These are phyloP conservation scores for Eulimnadia texana DNA, from an alignment of 1,140 invertebrate species.

Conservation along the genomic window DNA sequence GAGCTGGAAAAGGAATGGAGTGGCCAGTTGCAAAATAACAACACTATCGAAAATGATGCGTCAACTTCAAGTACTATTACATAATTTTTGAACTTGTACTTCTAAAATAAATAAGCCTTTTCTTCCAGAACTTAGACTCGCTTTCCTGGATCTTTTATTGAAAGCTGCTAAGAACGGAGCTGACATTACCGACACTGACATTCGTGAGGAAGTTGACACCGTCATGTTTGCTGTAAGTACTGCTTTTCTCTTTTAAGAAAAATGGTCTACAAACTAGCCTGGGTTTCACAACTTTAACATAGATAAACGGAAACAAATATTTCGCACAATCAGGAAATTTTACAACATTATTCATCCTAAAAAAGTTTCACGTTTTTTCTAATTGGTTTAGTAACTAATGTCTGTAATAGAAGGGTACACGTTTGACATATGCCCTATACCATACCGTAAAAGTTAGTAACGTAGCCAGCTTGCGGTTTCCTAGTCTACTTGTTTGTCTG, in stretches of 20 bases:
- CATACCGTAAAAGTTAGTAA: too few species aligned
- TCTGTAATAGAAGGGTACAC: too few species aligned
- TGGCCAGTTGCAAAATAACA: background rate
- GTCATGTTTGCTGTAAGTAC: constrained; percentile 31
- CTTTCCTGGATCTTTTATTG: constrained; percentile 42
- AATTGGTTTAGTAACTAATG: too few species aligned
- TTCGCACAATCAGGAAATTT: too few species aligned
- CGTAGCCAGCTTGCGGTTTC: too few species aligned
- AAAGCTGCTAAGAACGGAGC: constrained; percentile 27
- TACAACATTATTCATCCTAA: too few species aligned
- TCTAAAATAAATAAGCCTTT: background rate
- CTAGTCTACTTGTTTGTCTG: too few species aligned
- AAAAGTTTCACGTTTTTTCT: too few species aligned
- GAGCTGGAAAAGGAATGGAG: background rate
- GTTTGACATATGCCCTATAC: too few species aligned
- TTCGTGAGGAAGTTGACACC: constrained; percentile 34
- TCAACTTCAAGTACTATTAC: background rate
- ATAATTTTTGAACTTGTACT: too few species aligned
- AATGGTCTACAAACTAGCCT: background rate
- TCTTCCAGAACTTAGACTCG: constrained; percentile 27
- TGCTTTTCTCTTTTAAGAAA: background rate
- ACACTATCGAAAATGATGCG: background rate
- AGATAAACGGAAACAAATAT: too few species aligned
- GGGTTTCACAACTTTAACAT: too few species aligned
- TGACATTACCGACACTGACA: constrained; percentile 34